Conservation (phyloP, 2,888 invertebrate genomes). For the Harpalus rubripes region DNA sequence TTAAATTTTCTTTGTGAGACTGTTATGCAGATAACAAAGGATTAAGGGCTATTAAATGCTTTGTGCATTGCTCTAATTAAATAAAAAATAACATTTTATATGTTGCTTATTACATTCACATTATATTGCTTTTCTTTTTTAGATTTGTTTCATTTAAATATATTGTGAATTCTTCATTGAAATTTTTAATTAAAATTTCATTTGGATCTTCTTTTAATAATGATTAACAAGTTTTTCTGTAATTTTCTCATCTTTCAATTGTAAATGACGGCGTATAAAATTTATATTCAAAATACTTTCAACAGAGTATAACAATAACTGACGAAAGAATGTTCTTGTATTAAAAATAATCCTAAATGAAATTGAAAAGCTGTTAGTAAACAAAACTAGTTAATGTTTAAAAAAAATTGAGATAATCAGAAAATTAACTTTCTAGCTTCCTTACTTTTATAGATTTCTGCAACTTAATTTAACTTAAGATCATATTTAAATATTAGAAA, state of each 20-base stretch:
- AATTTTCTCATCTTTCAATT: background rate
- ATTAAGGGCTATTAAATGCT: conserved; percentile 21
- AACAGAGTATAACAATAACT: no score
- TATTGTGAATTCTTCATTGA: background rate
- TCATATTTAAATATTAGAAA: no score
- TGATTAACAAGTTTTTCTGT: conserved; percentile 4
- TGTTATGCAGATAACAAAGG: conserved; percentile 43
- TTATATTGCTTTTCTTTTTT: background rate
- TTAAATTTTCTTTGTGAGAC: conserved; percentile 37
- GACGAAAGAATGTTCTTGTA: no score
- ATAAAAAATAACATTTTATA: conserved; percentile 26
- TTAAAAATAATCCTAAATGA: no score
- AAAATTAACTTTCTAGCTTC: no score
- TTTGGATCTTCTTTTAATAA: background rate
- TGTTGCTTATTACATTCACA: background rate
- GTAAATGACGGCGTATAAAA: background rate
- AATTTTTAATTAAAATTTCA: conserved; percentile 25
- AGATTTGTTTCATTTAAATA: background rate
- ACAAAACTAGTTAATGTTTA: no score
- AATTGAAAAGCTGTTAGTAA: no score
- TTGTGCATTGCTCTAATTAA: conserved; percentile 31
- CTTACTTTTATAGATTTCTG: no score
- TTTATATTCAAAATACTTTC: background rate
- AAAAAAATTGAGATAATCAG: no score
- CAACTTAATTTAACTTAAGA: no score